Evolutionary conservation across 2,797 vertebrate species (phyloP).

Genomic region (Falco columbarius): DNA sequence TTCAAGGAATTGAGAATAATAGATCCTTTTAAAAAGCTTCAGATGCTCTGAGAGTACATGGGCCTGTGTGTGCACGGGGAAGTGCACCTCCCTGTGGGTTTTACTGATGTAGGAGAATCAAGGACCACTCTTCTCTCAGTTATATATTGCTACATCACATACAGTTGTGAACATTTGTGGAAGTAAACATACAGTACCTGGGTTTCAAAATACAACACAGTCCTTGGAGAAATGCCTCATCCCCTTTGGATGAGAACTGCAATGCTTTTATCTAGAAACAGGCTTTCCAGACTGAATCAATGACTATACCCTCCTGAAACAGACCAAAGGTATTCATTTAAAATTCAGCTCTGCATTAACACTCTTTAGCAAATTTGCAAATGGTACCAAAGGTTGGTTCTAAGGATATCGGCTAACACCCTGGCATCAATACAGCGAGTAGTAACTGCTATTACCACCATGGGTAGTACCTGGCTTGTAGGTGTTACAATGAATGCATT

Average conservation of each 20-base stretch:
- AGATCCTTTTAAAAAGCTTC: neutral
- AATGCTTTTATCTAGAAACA: neutral
- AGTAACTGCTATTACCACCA: neutral
- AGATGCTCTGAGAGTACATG: rapidly evolving
- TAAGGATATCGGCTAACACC: neutral
- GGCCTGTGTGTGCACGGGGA: neutral
- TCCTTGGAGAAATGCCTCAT: neutral
- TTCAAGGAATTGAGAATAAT: neutral
- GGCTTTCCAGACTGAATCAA: neutral
- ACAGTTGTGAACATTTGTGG: neutral
- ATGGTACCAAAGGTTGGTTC: neutral
- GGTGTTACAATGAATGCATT: neutral
- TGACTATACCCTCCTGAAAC: neutral
- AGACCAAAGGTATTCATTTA: neutral
- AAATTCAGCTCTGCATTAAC: neutral
- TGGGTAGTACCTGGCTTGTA: neutral
- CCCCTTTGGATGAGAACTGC: neutral
- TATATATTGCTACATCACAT: neutral
- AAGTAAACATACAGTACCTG: neutral
- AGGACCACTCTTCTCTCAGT: neutral
- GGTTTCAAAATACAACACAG: neutral
- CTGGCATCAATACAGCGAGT: neutral
- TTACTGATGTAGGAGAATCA: neutral
- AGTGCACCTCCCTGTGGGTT: neutral
- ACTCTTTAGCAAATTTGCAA: neutral